A percentile compares a stretch with the other conserved stretches of the same genome.
Conservation (phyloP, 2,888 invertebrate genomes). For the Pycnomerus fuliginosus region DNA sequence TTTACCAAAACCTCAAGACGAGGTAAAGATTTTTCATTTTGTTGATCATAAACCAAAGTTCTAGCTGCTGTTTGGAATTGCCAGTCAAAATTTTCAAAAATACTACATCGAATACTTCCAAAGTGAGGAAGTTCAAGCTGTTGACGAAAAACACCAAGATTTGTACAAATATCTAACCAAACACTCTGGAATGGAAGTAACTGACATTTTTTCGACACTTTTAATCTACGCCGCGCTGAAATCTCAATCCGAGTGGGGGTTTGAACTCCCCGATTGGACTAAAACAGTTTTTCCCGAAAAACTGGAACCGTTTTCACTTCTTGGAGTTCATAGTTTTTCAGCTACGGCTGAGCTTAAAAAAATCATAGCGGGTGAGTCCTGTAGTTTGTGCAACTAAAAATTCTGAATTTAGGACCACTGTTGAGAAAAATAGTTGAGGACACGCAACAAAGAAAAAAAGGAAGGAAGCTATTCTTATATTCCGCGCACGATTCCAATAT, state of each 20-base stretch:
- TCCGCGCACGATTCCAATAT: conserved; percentile 59
- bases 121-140: conserved; percentile 43
- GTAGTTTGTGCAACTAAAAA: background rate
- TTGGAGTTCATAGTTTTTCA: conserved; percentile 46
- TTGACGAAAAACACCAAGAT: conserved; percentile 50
- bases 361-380: conserved; percentile 48
- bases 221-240: background rate
- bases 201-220: background rate
- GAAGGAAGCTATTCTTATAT: conserved; percentile 42
- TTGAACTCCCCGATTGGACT: conserved; percentile 57
- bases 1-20: conserved; percentile 27
- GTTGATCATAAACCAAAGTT: conserved; percentile 1
- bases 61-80: conserved; percentile 28
- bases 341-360: conserved; percentile 40
- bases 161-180: conserved; percentile 54
- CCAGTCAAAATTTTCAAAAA: conserved; percentile 19
- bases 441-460: conserved; percentile 1
- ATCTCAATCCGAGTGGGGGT: conserved; percentile 48
- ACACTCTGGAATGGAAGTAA: conserved; percentile 54
- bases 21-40: conserved; percentile 20
- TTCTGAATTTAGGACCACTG: conserved; percentile 3
- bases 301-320: conserved; percentile 38
- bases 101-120: conserved; percentile 32
- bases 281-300: conserved; percentile 25
- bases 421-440: conserved; percentile 8